Base-by-base conservation (phyloP, 2,888 invertebrate species). In the Drosophila bunnanda region DNA sequence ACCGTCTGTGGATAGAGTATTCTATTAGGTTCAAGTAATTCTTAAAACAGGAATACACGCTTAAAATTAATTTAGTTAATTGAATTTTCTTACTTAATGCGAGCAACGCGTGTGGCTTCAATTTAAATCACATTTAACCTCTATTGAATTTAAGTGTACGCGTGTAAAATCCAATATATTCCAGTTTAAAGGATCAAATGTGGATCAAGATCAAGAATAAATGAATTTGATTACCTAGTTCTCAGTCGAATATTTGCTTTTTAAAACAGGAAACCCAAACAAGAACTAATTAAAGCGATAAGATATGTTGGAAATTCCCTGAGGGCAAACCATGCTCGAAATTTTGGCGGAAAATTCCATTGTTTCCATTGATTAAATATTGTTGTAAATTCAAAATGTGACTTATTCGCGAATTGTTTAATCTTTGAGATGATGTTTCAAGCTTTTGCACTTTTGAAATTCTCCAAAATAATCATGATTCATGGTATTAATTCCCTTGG, bases 261-360 rank as follows among this genome's bases (percentile, higher is more conserved):
- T 50, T 7, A 34, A 25, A 10, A 17, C 36, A n/a, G 48, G 30
- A 32, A 53, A 39, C 53, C 13, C 38, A 4, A 36, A 60, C 53
- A 38, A 70, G n/a, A 41, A 68, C 57, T 36, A 41, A 57, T 30
- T 30, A n/a, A 9, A 46, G 46, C 46, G 70, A 69, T 69, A 69
- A 69, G 69, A 69, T 68, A 68, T 28, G 41, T 58, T 12, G 56
- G 46, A 50, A 48, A 32, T 56, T 22, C 50, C 38, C 30, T 6
- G 1, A 34, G 13, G 13, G 15, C 22, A 52, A 10, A 15, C 50
- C 10, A 9, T 52, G 34, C 15, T 46, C 3, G 12, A 9, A 20
- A 32, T 20, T 9, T 20, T 1, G 9, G 9, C 34, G 50, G 34
- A 34, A 50, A 22, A 22, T 52, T 34, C 22, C 50, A 15, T 50